Evolutionary conservation across 2,888 invertebrate genomes (phyloP).

Genomic region (Acanthosepion esculentum): DNA sequence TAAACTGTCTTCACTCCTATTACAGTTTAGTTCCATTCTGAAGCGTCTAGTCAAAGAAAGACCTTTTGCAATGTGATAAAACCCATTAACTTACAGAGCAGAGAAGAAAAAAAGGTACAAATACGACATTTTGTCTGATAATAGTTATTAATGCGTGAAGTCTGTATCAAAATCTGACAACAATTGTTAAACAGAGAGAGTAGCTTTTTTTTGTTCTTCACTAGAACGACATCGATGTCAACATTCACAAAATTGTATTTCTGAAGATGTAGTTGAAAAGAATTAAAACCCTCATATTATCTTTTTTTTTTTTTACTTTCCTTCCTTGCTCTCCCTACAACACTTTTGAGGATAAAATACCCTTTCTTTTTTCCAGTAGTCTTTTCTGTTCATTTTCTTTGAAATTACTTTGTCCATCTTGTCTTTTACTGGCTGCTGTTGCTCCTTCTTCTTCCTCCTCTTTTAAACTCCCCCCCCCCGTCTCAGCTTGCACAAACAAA

Average conservation of each 20-base stretch:
- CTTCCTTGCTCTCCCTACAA: not conserved
- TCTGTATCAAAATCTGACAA: no score
- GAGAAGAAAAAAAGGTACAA: no score
- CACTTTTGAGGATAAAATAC: not conserved
- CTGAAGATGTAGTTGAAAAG: not conserved
- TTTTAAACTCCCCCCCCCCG: no score
- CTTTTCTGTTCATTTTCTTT: no score
- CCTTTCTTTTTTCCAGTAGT: no score
- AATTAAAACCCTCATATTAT: not conserved
- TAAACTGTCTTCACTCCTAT: not conserved
- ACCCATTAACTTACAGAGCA: not conserved
- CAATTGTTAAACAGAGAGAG: not conserved
- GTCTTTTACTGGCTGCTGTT: no score
- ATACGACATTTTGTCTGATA: not conserved
- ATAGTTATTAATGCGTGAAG: no score
- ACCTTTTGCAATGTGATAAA: not conserved
- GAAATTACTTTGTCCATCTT: no score
- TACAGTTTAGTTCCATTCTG: not conserved
- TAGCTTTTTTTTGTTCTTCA: not conserved
- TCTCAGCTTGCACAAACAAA: no score
- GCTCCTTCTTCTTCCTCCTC: no score
- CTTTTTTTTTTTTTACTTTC: not conserved
- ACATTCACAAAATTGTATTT: not conserved
- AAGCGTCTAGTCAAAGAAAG: not conserved
- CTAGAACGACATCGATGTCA: no score